Percentiles rank a stretch among this genome's conserved stretches.
Evolutionary conservation across 2,797 vertebrate species (phyloP).

Genomic region (Lateolabrax maculatus): DNA sequence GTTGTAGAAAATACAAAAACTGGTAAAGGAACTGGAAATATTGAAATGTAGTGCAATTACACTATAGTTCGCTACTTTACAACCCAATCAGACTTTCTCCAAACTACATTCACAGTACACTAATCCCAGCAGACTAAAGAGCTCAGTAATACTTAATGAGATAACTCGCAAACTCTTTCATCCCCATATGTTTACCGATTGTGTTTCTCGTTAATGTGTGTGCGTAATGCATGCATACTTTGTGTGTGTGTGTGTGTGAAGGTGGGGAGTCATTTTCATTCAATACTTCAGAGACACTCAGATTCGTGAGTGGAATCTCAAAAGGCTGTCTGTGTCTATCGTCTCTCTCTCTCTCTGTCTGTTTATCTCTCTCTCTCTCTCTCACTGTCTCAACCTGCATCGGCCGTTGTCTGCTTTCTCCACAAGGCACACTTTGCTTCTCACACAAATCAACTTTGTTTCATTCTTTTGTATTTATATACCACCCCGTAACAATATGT

Average conservation of each 20-base stretch:
- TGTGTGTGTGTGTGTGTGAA: constrained; percentile 47
- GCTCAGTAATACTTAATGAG: constrained; percentile 75
- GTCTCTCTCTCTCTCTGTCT: constrained; percentile 36
- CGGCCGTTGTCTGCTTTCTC: constrained; percentile 43
- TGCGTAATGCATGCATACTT: constrained; percentile 33
- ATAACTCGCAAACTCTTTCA: constrained; percentile 70
- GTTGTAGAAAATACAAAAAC: constrained; percentile 35
- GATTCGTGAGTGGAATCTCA: constrained; percentile 81
- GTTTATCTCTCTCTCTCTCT: constrained; percentile 31
- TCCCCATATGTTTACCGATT: constrained; percentile 68
- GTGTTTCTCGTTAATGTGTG: constrained; percentile 50
- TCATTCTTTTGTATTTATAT: constrained; percentile 18
- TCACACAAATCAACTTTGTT: constrained; percentile 32
- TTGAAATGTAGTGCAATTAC: constrained; percentile 48
- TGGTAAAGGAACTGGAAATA: constrained; percentile 16
- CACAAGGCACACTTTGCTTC: constrained; percentile 16
- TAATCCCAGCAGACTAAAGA: constrained; percentile 72
- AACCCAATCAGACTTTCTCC: constrained; percentile 67
- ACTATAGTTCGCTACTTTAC: constrained; percentile 48
- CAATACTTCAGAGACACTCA: constrained; percentile 78
- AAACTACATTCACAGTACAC: constrained; percentile 62
- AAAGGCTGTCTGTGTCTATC: constrained; percentile 73
- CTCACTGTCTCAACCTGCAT: constrained; percentile 44
- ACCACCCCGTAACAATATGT: not conserved
- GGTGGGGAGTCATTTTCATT: constrained; percentile 79